Base-by-base conservation (phyloP, 2,113 vertebrate genomes). In the Phrynosoma blainvillii region DNA sequence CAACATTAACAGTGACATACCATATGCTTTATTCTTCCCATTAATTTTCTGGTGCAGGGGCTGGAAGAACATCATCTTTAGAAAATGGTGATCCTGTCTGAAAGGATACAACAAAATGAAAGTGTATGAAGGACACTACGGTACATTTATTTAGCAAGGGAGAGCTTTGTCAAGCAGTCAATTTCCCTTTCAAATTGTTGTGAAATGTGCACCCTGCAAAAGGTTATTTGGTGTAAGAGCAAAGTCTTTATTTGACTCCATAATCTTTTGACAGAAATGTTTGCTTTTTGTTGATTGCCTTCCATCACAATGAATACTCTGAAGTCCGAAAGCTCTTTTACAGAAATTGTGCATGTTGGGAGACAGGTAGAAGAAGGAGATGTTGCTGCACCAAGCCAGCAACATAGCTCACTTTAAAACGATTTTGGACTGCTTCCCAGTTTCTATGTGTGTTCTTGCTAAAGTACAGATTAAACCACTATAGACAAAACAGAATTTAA, bases 351-450 rank as follows among this genome's bases (percentile, higher is more conserved):
- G n/a, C 20, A 47, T 74, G 36, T 11, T 16, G 5, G 23, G 36
- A 73, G 75, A 74, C 32, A 65, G 8, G 52, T 23, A 62, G 47
- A 73, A 42, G 18, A 9, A 73, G 36, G 20, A 11, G 36, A 65
- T 11, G 36, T 79, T 89, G 82, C 71, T 70, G 9, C 52, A 54
- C 66, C 86, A 73, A 90, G 62, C 3, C 0, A 77, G 68, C 68
- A 90, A 62, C 0, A 0, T 82, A 87, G 75, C 84, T 78, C 87
- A 9, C 21, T 93, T 81, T 81, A 85, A 87, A 92, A 86, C 3
- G 52, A 79, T 54, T 36, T 75, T 94, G 92, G 85, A 92, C 86
- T 27, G 25, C 81, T 87, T 91, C 82, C 89, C 90, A 90, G 52
- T 76, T 92, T 89, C 62, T 85, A 32, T 88, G 83, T 62, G 59